Conservation (phyloP, 2,797 vertebrate species). For the Parauchenoglanis punctatus region DNA sequence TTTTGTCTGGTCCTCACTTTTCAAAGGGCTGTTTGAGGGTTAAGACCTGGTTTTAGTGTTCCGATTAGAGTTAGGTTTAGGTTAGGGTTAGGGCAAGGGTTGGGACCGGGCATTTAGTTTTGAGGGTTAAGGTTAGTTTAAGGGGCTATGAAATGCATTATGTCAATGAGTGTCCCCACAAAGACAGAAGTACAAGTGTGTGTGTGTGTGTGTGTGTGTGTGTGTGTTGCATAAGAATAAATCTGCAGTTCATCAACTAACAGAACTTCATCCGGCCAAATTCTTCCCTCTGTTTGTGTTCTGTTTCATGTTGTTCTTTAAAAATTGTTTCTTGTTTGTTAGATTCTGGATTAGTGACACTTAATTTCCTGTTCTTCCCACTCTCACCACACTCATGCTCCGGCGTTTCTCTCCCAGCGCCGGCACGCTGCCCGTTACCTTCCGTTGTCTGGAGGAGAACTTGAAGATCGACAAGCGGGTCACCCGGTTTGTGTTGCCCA, state of each 20-base stretch:
- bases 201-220: neutral
- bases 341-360: neutral
- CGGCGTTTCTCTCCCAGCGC: slow-evolving; percentile 67
- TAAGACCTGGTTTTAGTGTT: too few species aligned
- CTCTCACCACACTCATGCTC: too few species aligned
- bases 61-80: too few species aligned
- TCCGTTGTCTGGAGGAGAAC: slow-evolving; percentile 86
- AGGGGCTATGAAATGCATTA: too few species aligned
- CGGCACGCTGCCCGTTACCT: slow-evolving; percentile 83
- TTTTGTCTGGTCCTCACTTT: too few species aligned
- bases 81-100: too few species aligned
- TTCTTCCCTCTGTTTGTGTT: neutral
- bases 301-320: neutral
- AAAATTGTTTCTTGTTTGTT: neutral
- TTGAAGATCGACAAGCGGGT: slow-evolving; percentile 83
- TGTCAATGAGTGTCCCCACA: too few species aligned
- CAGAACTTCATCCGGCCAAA: neutral
- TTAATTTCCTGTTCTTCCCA: neutral
- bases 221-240: slow-evolving; percentile 4
- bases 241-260: slow-evolving; percentile 12
- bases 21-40: too few species aligned
- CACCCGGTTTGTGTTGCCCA: slow-evolving; percentile 84
- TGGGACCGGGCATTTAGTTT: too few species aligned
- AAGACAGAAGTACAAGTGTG: neutral
- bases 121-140: too few species aligned